Evolutionary conservation across 2,113 vertebrate species (phyloP).

Genomic region (Osmerus mordax): DNA sequence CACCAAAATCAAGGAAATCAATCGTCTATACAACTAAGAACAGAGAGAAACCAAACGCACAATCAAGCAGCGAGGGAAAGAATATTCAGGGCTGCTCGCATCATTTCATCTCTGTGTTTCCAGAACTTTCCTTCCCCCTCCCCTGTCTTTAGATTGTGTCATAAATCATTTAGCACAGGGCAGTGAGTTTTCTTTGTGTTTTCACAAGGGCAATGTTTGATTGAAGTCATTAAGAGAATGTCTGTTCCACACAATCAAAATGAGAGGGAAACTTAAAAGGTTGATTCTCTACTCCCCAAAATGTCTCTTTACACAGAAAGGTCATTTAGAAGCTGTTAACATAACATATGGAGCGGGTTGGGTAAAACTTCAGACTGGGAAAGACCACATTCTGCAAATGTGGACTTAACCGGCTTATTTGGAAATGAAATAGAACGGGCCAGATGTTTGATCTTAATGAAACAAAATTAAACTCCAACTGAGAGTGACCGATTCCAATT

Average conservation of each 20-base stretch:
- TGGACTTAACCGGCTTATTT: conserved; percentile 18
- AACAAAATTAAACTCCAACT: conserved; percentile 28
- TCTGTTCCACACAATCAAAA: conserved; percentile 37
- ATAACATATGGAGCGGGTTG: background rate
- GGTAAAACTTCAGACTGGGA: conserved; percentile 13
- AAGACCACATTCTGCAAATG: conserved; percentile 16
- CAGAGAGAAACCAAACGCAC: conserved; percentile 5
- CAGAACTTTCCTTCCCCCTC: conserved; percentile 11
- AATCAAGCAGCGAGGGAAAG: conserved; percentile 6
- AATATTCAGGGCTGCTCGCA: conserved; percentile 20
- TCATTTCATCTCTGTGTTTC: conserved; percentile 37
- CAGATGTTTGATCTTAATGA: conserved; percentile 35
- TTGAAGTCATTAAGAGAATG: conserved; percentile 29
- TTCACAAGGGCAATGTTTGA: conserved; percentile 19
- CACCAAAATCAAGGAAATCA: too few species aligned
- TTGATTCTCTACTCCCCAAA: conserved; percentile 12
- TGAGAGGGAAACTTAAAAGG: conserved; percentile 15
- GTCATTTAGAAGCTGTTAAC: background rate
- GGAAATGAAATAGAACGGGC: conserved; percentile 11
- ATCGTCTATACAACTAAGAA: background rate
- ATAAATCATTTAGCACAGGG: conserved; percentile 39
- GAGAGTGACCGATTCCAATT: conserved; percentile 17
- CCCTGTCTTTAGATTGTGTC: conserved; percentile 11
- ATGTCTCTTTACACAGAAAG: conserved; percentile 3
- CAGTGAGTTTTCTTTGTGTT: conserved; percentile 15